Evolutionary conservation across 2,888 invertebrate species (phyloP).

Genomic region (Morpho achilles): DNA sequence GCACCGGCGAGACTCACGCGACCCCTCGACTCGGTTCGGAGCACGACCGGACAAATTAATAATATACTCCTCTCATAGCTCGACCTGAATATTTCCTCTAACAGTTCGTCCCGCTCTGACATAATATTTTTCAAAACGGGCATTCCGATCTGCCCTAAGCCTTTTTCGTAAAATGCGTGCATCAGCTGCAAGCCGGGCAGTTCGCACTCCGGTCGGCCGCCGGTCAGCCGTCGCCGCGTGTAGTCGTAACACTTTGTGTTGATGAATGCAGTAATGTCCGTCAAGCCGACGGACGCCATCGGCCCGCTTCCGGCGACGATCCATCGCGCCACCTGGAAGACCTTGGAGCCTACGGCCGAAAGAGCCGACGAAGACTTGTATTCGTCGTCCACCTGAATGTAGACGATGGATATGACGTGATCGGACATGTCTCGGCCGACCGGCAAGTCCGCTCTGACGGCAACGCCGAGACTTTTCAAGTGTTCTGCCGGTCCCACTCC

Average conservation of each 20-base stretch:
- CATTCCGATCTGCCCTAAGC: constrained; percentile 28
- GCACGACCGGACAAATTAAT: constrained; percentile 38
- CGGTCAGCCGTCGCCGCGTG: constrained; percentile 29
- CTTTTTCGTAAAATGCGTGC: constrained; percentile 39
- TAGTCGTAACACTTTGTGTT: constrained; percentile 52
- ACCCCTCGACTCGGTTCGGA: constrained; percentile 46
- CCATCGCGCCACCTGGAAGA: constrained; percentile 30
- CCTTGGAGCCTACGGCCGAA: constrained; percentile 14
- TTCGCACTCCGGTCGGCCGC: constrained; percentile 39
- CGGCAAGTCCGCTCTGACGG: constrained; percentile 40
- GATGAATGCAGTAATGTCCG: constrained; percentile 42
- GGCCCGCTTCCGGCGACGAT: constrained; percentile 35
- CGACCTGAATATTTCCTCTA: constrained; percentile 36
- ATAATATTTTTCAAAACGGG: constrained; percentile 28
- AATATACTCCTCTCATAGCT: constrained; percentile 40
- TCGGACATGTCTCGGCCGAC: constrained; percentile 53
- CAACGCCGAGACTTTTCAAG: constrained; percentile 37
- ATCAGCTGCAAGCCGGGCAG: constrained; percentile 47
- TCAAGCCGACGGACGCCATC: constrained; percentile 47
- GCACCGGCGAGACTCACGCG: constrained; percentile 40
- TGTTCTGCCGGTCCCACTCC: constrained; percentile 52
- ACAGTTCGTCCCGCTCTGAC: constrained; percentile 31
- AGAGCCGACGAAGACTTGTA: constrained; percentile 18
- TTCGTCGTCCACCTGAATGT: constrained; percentile 37
- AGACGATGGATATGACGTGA: constrained; percentile 41